A percentile compares a stretch with the other conserved stretches of the same genome.
These are phyloP conservation scores for Vespertilio murinus DNA, from an alignment of 2,797 vertebrate genomes.

Conservation along the genomic window DNA sequence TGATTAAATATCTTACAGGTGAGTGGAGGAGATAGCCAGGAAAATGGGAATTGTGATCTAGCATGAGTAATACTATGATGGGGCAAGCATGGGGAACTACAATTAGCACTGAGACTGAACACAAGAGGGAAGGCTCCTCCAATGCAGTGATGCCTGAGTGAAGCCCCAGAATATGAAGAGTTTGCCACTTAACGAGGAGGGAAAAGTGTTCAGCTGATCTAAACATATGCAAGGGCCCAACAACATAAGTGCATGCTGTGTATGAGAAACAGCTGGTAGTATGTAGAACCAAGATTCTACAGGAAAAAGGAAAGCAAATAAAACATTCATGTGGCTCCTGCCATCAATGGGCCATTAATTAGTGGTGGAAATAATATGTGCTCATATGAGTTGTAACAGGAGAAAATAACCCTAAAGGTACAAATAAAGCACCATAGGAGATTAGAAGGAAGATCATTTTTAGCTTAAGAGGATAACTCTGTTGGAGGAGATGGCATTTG, in stretches of 20 bases:
- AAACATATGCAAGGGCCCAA: not conserved
- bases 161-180: not conserved
- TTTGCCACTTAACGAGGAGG: not conserved
- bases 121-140: not conserved
- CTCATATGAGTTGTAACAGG: not conserved
- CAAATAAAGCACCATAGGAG: not conserved
- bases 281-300: no score
- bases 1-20: not conserved
- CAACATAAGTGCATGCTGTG: no score
- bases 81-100: not conserved
- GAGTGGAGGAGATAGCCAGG: not conserved
- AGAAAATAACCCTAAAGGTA: not conserved
- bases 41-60: not conserved
- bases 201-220: not conserved
- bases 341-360: not conserved
- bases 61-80: no score
- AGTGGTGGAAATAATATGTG: not conserved
- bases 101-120: accelerated
- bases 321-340: not conserved
- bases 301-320: not conserved
- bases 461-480: not conserved
- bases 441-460: not conserved
- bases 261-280: no score
- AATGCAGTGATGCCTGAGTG: no score
- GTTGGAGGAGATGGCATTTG: not conserved